Evolutionary conservation across 2,888 invertebrate species (phyloP), one percentile per base, ranked within the genome.

Genomic region (Caenorhabditis panamensis): DNA sequence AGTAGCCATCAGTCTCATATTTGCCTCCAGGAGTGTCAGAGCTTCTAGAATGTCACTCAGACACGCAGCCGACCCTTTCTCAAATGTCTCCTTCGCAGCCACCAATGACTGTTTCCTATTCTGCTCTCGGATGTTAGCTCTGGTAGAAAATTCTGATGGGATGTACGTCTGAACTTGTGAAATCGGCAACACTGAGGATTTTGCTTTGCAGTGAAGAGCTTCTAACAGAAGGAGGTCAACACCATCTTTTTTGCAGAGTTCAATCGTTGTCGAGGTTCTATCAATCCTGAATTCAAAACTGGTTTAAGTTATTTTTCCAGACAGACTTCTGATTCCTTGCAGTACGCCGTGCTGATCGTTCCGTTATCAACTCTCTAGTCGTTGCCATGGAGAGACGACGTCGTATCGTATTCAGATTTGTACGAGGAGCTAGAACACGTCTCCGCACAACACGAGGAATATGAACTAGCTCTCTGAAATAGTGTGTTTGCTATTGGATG

Each of bases 371-470:
- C 36, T 31, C 54, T 36, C 22, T 28, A n/a, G 22, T 13, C 13
- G 61, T 13, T 1, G 26, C 28, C 58, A 64, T 13, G 11, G 72
- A 72, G 18, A 63, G 64, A 18, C 64, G 63, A 51, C 72, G 72
- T 5, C 58, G 63, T 36, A 72, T 56, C 20, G 44, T 63, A 3
- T 18, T 63, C 53, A 72, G 47, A 2, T 18, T 18, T 5, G 5
- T 47, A 3, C 47, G 2, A 18, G 47, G 1, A 2, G 9, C 20
- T 4, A 18, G 47, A 20, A 6, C 20, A 2, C 18, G 47, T 18
- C 47, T 47, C n/a, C 47, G 47, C 3, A 2, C 9, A 11, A 47
- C 18, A 20, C 47, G 47, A 47, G 3, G 3, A 2, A 13, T 13
- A 3, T 13, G 59, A 2, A 61, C 37, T 0, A 51, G 9, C n/a